Percentiles rank a stretch among this genome's conserved stretches.
These are phyloP conservation scores for Trichogramma evanescens DNA, from an alignment of 2,888 invertebrate genomes.

Conservation along the genomic window DNA sequence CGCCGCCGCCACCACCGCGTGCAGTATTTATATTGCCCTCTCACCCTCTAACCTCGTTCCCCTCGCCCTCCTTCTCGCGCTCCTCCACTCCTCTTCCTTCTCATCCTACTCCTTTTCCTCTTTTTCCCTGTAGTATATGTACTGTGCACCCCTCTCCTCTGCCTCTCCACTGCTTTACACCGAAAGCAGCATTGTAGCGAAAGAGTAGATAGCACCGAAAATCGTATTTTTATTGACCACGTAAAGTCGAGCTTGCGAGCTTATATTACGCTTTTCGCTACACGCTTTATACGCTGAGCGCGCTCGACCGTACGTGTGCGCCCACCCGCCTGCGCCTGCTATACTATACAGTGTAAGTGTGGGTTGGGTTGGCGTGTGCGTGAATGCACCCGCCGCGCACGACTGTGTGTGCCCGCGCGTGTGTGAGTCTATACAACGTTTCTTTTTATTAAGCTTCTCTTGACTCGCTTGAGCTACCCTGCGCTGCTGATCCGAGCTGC, in stretches of 20 bases:
- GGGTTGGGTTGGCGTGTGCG: too few species aligned
- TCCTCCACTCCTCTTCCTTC: background rate
- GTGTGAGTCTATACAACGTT: background rate
- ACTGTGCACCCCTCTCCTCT: too few species aligned
- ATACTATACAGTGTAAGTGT: too few species aligned
- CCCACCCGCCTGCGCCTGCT: too few species aligned
- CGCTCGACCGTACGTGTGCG: background rate
- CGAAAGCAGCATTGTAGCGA: too few species aligned
- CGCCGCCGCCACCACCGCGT: background rate
- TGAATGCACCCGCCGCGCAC: too few species aligned
- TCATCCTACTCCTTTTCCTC: background rate
- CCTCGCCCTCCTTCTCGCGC: background rate
- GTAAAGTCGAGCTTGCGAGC: background rate
- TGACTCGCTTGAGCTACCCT: background rate
- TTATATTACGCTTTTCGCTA: slow-evolving; percentile 14
- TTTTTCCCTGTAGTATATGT: too few species aligned
- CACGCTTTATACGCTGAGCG: background rate
- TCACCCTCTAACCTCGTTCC: background rate
- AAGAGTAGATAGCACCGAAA: slow-evolving; percentile 4
- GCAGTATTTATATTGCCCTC: too few species aligned
- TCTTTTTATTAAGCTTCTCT: slow-evolving; percentile 18
- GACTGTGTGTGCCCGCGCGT: too few species aligned
- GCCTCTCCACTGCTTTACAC: too few species aligned
- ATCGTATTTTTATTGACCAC: slow-evolving; percentile 25
- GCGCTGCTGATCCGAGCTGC: slow-evolving; percentile 1